Evolutionary conservation across 64 coral and sea anemone genomes (phyloP).

Genomic region (Montipora foliosa): DNA sequence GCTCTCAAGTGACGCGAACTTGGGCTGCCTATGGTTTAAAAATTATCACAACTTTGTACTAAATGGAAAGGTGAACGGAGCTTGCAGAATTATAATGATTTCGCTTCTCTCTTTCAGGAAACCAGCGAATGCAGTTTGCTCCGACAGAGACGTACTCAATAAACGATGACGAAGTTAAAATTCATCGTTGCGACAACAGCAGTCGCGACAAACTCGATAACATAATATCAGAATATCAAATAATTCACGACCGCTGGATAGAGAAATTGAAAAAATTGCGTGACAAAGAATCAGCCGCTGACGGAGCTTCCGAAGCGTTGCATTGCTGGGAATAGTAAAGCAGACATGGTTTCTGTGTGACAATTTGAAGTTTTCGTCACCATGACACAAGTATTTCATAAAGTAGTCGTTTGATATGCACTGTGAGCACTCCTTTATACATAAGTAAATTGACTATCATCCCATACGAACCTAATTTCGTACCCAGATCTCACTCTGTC

Average conservation of each 20-base stretch:
- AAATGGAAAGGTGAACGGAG: too few relatives aligned
- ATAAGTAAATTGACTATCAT: too few relatives aligned
- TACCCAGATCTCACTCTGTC: too few relatives aligned
- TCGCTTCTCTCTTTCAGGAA: conserved; percentile 22
- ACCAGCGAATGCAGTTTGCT: conserved; percentile 70
- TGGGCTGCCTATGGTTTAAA: too few relatives aligned
- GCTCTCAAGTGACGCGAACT: too few relatives aligned
- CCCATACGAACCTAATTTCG: too few relatives aligned
- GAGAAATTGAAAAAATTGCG: conserved; percentile 77
- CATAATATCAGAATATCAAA: conserved; percentile 86
- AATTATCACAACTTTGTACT: too few relatives aligned
- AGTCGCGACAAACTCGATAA: conserved; percentile 57
- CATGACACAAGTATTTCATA: background rate
- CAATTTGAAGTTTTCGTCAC: background rate
- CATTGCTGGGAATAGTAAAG: background rate
- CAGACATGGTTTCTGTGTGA: background rate
- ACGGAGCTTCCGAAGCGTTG: background rate
- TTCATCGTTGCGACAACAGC: conserved; percentile 67
- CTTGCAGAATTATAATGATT: too few relatives aligned
- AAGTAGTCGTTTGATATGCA: background rate
- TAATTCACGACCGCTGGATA: conserved; percentile 85
- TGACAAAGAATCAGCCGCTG: conserved; percentile 43
- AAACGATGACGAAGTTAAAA: conserved; percentile 78
- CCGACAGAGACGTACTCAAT: conserved; percentile 31
- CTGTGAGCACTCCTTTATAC: too few relatives aligned